Conservation (phyloP, 2,888 invertebrate species). For the Halictus quadricinctus region DNA sequence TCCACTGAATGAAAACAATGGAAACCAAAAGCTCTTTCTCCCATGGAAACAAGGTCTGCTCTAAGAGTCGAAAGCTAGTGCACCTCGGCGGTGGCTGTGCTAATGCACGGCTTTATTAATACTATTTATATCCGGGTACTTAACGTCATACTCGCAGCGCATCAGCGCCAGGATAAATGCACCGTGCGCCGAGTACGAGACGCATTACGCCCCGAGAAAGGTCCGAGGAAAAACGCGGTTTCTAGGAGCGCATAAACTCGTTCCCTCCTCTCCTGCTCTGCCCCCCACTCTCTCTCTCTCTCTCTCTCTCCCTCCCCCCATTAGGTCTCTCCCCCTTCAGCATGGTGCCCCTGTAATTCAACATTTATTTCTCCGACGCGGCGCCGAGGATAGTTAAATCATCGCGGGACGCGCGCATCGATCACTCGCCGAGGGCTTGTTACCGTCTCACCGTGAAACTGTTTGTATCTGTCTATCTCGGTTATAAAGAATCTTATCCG, state of each 20-base stretch:
- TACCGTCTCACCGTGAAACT: conserved; percentile 59
- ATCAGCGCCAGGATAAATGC: conserved; percentile 43
- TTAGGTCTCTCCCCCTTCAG: neutral
- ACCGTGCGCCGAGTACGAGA: conserved; percentile 13
- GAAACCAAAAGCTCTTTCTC: neutral
- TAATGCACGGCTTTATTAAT: conserved; percentile 23
- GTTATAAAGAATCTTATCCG: conserved; percentile 59
- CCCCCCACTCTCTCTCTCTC: neutral
- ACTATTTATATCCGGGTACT: conserved; percentile 33
- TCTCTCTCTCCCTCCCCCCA: neutral
- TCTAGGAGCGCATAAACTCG: conserved; percentile 29
- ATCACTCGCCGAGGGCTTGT: conserved; percentile 46
- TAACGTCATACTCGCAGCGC: conserved; percentile 36
- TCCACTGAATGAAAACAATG: too few species aligned
- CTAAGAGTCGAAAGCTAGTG: neutral
- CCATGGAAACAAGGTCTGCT: neutral
- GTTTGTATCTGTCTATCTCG: conserved; percentile 56
- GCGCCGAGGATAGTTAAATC: conserved; percentile 52
- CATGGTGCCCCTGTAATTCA: conserved; percentile 36
- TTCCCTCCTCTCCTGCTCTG: neutral
- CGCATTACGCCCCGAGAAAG: conserved; percentile 24
- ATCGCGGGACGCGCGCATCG: conserved; percentile 51
- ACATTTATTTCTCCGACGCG: conserved; percentile 37
- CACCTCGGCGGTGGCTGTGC: neutral
- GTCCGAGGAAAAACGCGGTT: neutral